Base-by-base conservation (phyloP, 2,888 invertebrate genomes). In the Dione vanillae region DNA sequence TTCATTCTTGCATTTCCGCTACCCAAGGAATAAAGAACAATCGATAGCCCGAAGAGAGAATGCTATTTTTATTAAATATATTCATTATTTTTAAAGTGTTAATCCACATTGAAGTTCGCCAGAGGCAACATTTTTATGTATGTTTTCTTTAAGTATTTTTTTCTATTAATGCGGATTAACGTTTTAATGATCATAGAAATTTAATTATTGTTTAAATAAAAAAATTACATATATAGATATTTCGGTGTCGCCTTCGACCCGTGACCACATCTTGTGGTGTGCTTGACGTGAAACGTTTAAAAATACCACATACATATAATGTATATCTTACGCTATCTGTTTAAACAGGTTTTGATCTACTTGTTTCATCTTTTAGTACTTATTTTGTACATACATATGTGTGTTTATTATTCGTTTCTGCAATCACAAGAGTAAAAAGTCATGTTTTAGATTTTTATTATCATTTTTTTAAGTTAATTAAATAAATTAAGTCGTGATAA, bases 231-330 rank as follows among this genome's bases (percentile, higher is more conserved):
- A 0, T 27, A 37, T 14, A 56, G 16, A 11, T 9, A 37, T 35
- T 35, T 52, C 8, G 8, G 12, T 37, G 41, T 20, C 37, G 37
- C n/a, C 43, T 41, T 59, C 59, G 43, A 59, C 43, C 20, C 14
- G 20, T 43, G 41, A 59, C 41, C 43, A 20, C 41, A n/a, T n/a
- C n/a, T n/a, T n/a, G n/a, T n/a, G 41, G 43, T 41, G 20, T 59
- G 20, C 43, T 19, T 43, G 59, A 59, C 27, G 43, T 59, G n/a
- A n/a, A 43, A 27, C 19, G 27, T 10, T 19, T n/a, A 43, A 43
- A 59, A 59, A 59, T 43, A 43, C 20, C 16, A 2, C n/a, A 27
- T 54, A n/a, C n/a, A n/a, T 27, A 27, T 5, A 3, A 27, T 37
- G 9, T 47, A 47, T 7, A n/a, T n/a, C n/a, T n/a, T n/a, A 47